Base-by-base conservation (phyloP, 1,140 invertebrate genomes). In the Leptestheria dahalacensis region DNA sequence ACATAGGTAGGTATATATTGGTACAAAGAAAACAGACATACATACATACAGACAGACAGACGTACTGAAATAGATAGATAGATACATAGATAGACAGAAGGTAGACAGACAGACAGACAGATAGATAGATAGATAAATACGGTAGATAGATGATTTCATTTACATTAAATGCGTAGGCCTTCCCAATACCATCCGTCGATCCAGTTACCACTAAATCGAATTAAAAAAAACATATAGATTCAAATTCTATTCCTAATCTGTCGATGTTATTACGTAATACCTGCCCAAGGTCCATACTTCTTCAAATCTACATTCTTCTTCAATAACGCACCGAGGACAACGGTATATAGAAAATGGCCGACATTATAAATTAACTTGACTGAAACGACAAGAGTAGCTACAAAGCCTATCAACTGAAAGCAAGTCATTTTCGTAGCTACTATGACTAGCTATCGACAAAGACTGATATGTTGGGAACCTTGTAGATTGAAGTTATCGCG, bases 111-210 rank as follows among this genome's bases (percentile, higher is more conserved):
- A n/a, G n/a, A n/a, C n/a, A n/a, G n/a, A n/a, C n/a, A n/a, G n/a
- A n/a, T n/a, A n/a, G n/a, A n/a, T n/a, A n/a, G n/a, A n/a, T n/a
- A n/a, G n/a, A n/a, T n/a, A n/a, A n/a, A n/a, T n/a, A n/a, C n/a
- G n/a, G n/a, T n/a, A n/a, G n/a, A n/a, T n/a, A n/a, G n/a, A n/a
- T n/a, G n/a, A 41, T 49, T 24, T 10, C 23, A 71, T 70, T 72
- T 73, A 85, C 80, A 65, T 83, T 80, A 68, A 82, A 78, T 2
- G 88, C 86, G 69, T 86, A 94, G 1, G 87, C 87, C 72, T 88
- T 90, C n/a, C 91, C 91, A 66, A 95, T 82, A 6, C 91, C 91
- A 77, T 94, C 90, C 9, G 91, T 94, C 0, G 86, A 81, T 28
- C 91, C 91, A 29, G 91, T 95, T 0, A 95, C 74, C 60, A 95